phyloP scores from a whole-genome alignment of 2,113 vertebrate species.

The Chloropsis cyanopogon region DNA sequence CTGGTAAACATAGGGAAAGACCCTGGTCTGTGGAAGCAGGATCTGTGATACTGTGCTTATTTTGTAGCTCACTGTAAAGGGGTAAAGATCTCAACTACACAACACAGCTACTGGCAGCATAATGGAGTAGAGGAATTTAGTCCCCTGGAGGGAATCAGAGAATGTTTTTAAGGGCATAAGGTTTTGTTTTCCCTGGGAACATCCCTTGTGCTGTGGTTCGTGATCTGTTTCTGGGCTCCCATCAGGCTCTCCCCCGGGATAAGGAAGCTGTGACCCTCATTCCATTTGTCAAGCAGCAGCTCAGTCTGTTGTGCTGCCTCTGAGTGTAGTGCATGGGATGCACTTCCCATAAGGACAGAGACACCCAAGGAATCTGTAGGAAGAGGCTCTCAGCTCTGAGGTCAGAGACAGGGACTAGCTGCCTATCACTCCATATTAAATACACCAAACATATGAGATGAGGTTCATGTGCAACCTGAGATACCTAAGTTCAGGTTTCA shows the following conservation, averaged over 20 bases:
- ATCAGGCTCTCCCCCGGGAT: fast-evolving
- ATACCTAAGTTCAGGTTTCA: not conserved
- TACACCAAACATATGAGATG: not conserved
- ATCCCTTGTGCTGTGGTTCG: not conserved
- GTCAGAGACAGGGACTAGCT: not conserved
- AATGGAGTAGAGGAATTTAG: not conserved
- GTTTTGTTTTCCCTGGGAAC: not conserved
- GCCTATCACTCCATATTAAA: not conserved
- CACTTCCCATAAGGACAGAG: not conserved
- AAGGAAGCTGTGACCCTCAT: not conserved
- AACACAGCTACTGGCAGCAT: not conserved
- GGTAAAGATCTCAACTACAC: not conserved
- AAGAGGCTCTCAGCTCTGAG: not conserved
- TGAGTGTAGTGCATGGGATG: not conserved
- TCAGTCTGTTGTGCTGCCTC: not conserved
- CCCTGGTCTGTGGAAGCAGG: not conserved
- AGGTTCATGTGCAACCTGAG: not conserved
- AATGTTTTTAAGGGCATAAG: not conserved
- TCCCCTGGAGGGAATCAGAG: not conserved
- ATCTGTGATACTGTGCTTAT: not conserved
- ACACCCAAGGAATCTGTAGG: not conserved
- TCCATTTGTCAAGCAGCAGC: not conserved
- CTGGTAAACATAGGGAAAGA: not conserved
- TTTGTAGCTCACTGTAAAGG: not conserved
- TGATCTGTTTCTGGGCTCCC: not conserved